Percentiles rank a stretch among this genome's conserved stretches.
Evolutionary conservation across 2,797 vertebrate genomes (phyloP).

Genomic region (Staurois parvus): DNA sequence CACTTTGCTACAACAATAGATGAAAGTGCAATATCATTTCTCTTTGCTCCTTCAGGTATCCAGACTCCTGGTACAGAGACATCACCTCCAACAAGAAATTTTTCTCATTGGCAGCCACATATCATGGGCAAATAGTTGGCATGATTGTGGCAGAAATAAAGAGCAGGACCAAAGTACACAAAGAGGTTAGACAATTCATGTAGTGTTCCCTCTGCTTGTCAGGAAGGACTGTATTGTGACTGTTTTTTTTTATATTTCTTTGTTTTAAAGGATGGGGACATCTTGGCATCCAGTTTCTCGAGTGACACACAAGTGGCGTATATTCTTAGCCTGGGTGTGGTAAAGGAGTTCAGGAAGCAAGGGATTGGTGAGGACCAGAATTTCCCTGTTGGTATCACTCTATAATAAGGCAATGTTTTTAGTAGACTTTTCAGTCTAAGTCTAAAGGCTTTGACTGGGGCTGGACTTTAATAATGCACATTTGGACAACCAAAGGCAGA

Average conservation of each 20-base stretch:
- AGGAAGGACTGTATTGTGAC: neutral
- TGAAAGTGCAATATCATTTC: neutral
- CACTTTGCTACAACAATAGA: neutral
- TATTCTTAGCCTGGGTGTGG: slow-evolving; percentile 96
- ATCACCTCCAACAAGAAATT: slow-evolving; percentile 99
- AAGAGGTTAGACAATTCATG: slow-evolving; percentile 83
- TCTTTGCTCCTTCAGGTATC: slow-evolving; percentile 85
- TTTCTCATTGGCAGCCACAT: slow-evolving; percentile 96
- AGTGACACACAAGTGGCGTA: slow-evolving; percentile 98
- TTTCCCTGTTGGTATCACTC: neutral
- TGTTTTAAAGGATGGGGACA: slow-evolving; percentile 92
- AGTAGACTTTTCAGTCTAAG: no score
- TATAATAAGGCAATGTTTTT: neutral
- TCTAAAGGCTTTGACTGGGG: no score
- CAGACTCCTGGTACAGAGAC: slow-evolving; percentile 99
- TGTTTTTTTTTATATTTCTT: slow-evolving; percentile 14
- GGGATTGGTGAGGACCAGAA: slow-evolving; percentile 89
- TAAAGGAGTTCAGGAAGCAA: slow-evolving; percentile 98
- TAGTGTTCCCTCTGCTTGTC: neutral
- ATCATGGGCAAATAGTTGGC: slow-evolving; percentile 93
- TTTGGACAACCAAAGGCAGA: no score
- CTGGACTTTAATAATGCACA: no score
- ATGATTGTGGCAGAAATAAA: slow-evolving; percentile 99
- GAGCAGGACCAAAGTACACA: slow-evolving; percentile 96
- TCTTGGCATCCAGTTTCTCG: slow-evolving; percentile 95